Conservation (phyloP, 1,140 invertebrate species). For the Magallana ariakensis region DNA sequence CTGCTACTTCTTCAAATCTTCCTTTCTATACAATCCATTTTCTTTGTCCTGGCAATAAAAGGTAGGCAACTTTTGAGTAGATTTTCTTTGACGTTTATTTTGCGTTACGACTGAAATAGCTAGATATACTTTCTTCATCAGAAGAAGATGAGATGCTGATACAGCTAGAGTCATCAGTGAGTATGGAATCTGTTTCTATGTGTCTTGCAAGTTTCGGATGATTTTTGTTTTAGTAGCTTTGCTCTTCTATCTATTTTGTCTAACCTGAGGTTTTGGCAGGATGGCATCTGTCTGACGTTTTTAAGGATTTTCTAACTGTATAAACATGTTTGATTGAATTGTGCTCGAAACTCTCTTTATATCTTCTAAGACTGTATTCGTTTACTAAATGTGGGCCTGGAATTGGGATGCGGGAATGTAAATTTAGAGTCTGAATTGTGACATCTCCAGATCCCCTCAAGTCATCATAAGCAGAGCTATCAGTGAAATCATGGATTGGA, state of each 20-base stretch:
- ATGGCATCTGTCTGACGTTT: neutral
- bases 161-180: neutral
- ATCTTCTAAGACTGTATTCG: neutral
- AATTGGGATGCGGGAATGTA: neutral
- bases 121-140: neutral
- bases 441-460: neutral
- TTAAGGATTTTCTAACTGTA: neutral
- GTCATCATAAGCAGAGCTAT: neutral
- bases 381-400: neutral
- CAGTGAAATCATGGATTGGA: too few relatives aligned
- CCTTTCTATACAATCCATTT: conserved; percentile 2
- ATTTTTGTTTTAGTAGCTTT: neutral
- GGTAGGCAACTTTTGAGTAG: neutral
- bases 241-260: neutral
- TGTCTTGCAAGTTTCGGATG: neutral
- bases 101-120: neutral
- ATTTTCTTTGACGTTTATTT: neutral
- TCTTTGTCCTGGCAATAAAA: neutral
- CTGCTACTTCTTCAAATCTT: conserved; percentile 8
- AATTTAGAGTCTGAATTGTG: neutral
- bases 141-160: neutral
- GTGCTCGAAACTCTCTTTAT: neutral
- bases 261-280: neutral
- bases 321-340: too few relatives aligned
- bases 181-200: neutral